Conservation (phyloP, 2,888 invertebrate genomes). For the Cerastoderma edule region DNA sequence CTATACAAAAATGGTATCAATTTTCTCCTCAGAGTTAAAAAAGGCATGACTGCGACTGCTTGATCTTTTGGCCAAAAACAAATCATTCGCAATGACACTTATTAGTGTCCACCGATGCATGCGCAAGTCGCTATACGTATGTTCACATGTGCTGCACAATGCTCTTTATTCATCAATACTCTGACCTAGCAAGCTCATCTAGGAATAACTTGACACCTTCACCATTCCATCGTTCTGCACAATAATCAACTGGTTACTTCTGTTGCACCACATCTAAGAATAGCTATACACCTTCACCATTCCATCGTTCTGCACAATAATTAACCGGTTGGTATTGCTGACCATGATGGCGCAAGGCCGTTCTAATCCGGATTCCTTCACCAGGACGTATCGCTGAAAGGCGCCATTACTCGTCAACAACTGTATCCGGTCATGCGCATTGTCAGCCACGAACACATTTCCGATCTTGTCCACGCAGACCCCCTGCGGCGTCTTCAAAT, state of each 20-base stretch:
- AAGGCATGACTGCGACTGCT: too few species aligned
- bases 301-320: constrained; percentile 78
- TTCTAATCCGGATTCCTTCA: constrained; percentile 69
- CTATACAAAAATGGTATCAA: too few species aligned
- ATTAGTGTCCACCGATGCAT: too few species aligned
- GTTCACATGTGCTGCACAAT: too few species aligned
- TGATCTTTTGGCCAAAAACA: too few species aligned
- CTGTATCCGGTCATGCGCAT: constrained; percentile 72
- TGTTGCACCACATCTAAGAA: constrained; percentile 40
- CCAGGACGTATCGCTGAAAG: constrained; percentile 73
- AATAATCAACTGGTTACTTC: constrained; percentile 70
- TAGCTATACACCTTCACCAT: constrained; percentile 76
- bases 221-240: constrained; percentile 79
- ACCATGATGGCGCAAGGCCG: constrained; percentile 75
- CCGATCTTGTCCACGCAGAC: constrained; percentile 75
- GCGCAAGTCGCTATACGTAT: too few species aligned
- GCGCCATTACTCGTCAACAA: constrained; percentile 71
- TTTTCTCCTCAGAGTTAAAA: too few species aligned
- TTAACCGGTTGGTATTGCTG: constrained; percentile 68
- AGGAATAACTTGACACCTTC: constrained; percentile 69
- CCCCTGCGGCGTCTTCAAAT: constrained; percentile 70
- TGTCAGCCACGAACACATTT: constrained; percentile 75
- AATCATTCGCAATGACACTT: too few species aligned
- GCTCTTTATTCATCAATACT: too few species aligned
- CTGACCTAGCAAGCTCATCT: neutral